Conservation (phyloP, 2,888 invertebrate species). For the Cistogaster globosa region DNA sequence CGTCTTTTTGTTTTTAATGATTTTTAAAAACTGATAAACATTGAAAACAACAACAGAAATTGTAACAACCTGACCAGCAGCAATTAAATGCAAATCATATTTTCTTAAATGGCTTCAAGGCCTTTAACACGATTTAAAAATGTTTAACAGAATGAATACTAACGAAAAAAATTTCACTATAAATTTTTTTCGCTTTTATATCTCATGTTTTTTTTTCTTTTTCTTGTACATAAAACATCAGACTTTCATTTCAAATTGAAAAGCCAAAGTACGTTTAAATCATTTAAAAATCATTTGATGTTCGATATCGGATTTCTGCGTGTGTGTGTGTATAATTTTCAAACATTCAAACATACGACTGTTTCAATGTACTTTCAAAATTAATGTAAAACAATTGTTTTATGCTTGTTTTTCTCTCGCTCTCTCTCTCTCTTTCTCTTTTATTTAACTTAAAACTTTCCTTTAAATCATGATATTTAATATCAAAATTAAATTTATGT, state of each 20-base stretch:
- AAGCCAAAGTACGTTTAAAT: slow-evolving; percentile 64
- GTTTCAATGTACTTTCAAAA: slow-evolving; percentile 63
- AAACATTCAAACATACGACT: neutral
- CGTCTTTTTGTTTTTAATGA: slow-evolving; percentile 27
- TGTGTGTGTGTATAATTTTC: neutral
- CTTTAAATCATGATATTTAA: slow-evolving; percentile 41
- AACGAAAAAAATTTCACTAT: slow-evolving; percentile 53
- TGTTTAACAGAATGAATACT: slow-evolving; percentile 52
- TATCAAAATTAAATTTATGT: slow-evolving; percentile 21
- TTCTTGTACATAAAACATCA: slow-evolving; percentile 35
- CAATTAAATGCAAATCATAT: slow-evolving; percentile 69
- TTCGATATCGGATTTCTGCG: slow-evolving; percentile 62
- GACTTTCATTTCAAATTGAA: slow-evolving; percentile 66
- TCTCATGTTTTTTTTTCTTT: neutral
- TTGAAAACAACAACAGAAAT: slow-evolving; percentile 20
- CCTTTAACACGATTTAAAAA: slow-evolving; percentile 39
- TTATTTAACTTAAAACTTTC: slow-evolving; percentile 57
- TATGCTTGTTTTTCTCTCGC: slow-evolving; percentile 1
- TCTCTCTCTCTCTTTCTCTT: slow-evolving; percentile 1
- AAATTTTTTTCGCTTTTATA: neutral
- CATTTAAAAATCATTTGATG: slow-evolving; percentile 62
- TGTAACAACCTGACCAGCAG: slow-evolving; percentile 67
- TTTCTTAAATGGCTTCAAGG: slow-evolving; percentile 58
- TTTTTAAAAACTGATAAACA: slow-evolving; percentile 43
- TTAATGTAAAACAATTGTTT: slow-evolving; percentile 64